Evolutionary conservation across 23 tunicate genomes (phyloP), one percentile per base, ranked within the genome.

Genomic region (Diplosoma virens): DNA sequence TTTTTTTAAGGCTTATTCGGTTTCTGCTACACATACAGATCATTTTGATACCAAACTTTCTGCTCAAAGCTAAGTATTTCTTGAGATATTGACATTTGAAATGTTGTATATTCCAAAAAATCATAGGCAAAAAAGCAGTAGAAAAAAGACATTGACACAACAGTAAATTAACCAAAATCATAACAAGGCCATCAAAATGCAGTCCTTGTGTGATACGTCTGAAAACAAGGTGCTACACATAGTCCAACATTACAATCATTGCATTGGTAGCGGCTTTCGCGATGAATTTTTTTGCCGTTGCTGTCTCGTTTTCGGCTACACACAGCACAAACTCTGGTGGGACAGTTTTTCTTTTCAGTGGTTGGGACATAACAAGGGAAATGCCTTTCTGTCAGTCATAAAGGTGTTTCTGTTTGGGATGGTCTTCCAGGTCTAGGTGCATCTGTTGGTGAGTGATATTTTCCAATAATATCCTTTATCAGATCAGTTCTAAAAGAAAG

Each of bases 181-280:
- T 30, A 64, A n/a, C n/a, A n/a, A 29, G 36, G 34, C 37, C 21
- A 30, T 64, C 37, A 64, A 20, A 28, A 64, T 29, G 71, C 71
- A 64, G 71, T 28, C 37, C 56, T 70, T 70, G 56, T 70, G 56
- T 14, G 55, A 22, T 70, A 37, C 27, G 23, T 37, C 35, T 70
- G 55, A 41, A 70, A 70, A 7, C 76, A 70, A 70, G 76, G 76
- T 25, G 76, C 33, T 14, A 70, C 61, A 70, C 76, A 70, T 37
- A 70, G 25, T 24, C 61, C 76, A 35, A 70, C 76, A 5, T 37
- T 60, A 37, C 76, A 70, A 35, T 70, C 61, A 22, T 21, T 24
- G 76, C 76, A 70, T 37, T 37, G 56, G 25, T 70, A n/a, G n/a
- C n/a, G n/a, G n/a, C n/a, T n/a, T n/a, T n/a, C n/a, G n/a, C n/a